Conservation (phyloP, 2,797 vertebrate species). For the Taenioides sp. region DNA sequence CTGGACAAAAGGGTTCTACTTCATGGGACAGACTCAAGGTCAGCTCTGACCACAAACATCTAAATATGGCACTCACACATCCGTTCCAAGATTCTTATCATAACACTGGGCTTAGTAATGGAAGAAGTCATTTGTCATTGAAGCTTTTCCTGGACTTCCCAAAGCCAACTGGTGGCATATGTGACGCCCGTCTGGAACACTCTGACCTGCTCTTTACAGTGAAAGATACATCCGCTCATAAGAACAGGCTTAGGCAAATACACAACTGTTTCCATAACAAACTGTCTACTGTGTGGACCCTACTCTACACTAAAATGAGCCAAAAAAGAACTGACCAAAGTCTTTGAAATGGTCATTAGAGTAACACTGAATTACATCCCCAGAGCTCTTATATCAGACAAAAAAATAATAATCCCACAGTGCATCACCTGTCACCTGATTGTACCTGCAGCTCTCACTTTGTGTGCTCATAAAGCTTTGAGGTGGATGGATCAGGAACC, state of each 20-base stretch:
- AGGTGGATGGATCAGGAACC: conserved; percentile 17
- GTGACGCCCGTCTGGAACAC: conserved; percentile 15
- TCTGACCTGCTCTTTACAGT: neutral
- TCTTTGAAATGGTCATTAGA: neutral
- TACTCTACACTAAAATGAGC: neutral
- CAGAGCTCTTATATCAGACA: too few relatives aligned
- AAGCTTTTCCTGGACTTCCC: conserved; percentile 17
- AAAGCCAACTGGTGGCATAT: conserved; percentile 20
- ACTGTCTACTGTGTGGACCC: neutral
- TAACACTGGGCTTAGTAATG: conserved; percentile 36
- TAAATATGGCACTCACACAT: conserved; percentile 18
- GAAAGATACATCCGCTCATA: neutral
- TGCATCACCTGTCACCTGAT: conserved; percentile 11
- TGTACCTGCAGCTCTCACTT: conserved; percentile 1
- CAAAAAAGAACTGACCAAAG: neutral
- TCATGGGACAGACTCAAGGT: neutral
- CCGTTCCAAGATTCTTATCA: conserved; percentile 33
- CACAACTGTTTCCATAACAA: neutral
- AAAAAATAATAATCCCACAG: conserved; percentile 18
- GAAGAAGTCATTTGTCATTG: conserved; percentile 36
- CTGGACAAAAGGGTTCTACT: neutral
- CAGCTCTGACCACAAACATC: conserved; percentile 28
- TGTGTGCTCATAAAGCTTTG: conserved; percentile 27
- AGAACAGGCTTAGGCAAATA: conserved; percentile 7
- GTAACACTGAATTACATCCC: neutral